Evolutionary conservation across 2,797 vertebrate species (phyloP).

Genomic region (Lates japonicus): DNA sequence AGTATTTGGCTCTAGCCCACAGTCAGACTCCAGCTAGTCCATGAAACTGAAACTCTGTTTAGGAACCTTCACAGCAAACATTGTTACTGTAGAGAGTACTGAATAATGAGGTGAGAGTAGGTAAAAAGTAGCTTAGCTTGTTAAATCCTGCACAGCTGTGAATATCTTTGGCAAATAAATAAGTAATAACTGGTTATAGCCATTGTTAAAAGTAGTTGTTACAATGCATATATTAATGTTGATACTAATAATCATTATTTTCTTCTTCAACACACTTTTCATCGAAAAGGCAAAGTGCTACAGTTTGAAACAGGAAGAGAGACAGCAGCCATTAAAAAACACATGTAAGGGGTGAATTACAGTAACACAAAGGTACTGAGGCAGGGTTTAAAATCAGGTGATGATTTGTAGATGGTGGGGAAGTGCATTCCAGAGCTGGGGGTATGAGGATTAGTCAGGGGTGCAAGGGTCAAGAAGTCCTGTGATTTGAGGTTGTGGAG

Average conservation of each 20-base stretch:
- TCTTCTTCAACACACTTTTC: neutral
- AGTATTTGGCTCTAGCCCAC: neutral
- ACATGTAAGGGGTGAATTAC: neutral
- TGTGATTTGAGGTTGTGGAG: slow-evolving; percentile 29
- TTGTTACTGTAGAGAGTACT: neutral
- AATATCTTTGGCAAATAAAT: slow-evolving; percentile 27
- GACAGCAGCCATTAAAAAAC: neutral
- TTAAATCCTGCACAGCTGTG: slow-evolving; percentile 40
- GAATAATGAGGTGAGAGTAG: slow-evolving; percentile 15
- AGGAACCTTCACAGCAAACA: slow-evolving; percentile 14
- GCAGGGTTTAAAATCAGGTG: neutral
- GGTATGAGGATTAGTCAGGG: slow-evolving; percentile 36
- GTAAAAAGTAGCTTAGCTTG: slow-evolving; percentile 40
- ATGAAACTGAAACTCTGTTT: neutral
- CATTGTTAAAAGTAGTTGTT: neutral
- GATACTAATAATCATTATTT: neutral
- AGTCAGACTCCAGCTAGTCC: neutral
- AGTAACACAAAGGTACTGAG: slow-evolving; percentile 6
- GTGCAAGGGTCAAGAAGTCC: slow-evolving; percentile 44
- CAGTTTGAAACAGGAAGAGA: slow-evolving; percentile 1
- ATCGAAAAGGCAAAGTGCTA: neutral
- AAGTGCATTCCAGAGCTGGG: slow-evolving; percentile 40
- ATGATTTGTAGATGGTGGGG: neutral
- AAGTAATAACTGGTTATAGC: slow-evolving; percentile 12
- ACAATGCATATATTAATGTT: neutral